These are phyloP conservation scores for Geococcyx californianus DNA, from an alignment of 2,113 vertebrate species.

Conservation along the genomic window DNA sequence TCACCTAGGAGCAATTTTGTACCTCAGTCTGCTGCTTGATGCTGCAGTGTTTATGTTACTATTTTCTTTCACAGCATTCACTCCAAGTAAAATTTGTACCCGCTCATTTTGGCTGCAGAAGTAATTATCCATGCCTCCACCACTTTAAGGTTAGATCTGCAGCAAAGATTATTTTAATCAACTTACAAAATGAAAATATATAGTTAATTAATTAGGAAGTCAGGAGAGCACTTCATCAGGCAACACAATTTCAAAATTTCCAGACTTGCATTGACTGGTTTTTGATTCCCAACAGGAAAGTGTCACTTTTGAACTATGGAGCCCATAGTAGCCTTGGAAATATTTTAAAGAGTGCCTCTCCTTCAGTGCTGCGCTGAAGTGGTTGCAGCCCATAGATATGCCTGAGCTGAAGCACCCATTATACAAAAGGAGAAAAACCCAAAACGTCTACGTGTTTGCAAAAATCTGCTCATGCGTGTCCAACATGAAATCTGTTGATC, in stretches of 20 bases:
- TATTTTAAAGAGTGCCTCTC: background rate
- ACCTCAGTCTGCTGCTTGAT: background rate
- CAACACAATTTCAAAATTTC: background rate
- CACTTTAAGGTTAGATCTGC: background rate
- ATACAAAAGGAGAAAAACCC: background rate
- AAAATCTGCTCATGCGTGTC: background rate
- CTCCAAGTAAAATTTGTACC: background rate
- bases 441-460: background rate
- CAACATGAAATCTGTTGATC: background rate
- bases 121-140: background rate
- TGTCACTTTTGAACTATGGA: background rate
- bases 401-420: background rate
- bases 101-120: background rate
- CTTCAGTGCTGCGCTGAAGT: background rate
- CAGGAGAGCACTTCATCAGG: background rate
- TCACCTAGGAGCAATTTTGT: background rate
- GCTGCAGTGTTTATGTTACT: background rate
- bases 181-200: background rate
- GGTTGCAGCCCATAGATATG: background rate
- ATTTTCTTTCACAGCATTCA: background rate
- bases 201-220: background rate
- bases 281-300: background rate
- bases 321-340: background rate
- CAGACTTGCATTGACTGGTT: background rate
- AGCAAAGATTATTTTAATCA: background rate